A percentile compares a stretch with the other conserved stretches of the same genome.
Conservation (phyloP, 2,113 vertebrate species). For the Lepisosteus oculatus region DNA sequence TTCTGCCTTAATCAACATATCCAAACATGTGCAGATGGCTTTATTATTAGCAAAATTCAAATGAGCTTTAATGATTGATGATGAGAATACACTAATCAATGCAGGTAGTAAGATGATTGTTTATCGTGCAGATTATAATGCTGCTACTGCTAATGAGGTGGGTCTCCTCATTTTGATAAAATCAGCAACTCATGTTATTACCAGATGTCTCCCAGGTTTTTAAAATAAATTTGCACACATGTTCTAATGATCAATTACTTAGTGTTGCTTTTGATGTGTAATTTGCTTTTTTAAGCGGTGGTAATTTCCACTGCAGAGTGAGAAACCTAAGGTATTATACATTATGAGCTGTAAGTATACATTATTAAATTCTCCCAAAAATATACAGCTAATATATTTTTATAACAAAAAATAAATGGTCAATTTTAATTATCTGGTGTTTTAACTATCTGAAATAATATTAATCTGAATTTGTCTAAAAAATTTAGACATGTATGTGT, state of each 20-base stretch:
- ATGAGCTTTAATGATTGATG: conserved; percentile 67
- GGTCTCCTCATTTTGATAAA: conserved; percentile 57
- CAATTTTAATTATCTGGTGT: no score
- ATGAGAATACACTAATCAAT: conserved; percentile 68
- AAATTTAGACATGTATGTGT: no score
- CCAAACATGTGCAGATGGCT: conserved; percentile 66
- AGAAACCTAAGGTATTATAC: not conserved
- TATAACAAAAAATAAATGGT: no score
- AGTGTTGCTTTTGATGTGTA: not conserved
- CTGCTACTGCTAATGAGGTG: conserved; percentile 56
- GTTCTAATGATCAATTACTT: conserved; percentile 59
- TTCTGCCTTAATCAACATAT: conserved; percentile 53
- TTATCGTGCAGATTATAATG: conserved; percentile 62
- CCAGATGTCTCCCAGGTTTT: conserved; percentile 53
- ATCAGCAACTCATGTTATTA: conserved; percentile 42
- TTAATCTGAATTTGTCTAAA: no score
- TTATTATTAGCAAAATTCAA: conserved; percentile 60
- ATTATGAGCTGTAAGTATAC: not conserved
- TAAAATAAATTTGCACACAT: conserved; percentile 27
- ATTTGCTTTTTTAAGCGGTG: not conserved
- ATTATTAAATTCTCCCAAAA: no score
- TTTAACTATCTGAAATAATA: no score
- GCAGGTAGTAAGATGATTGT: conserved; percentile 65
- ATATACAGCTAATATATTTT: no score
- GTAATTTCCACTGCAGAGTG: not conserved